Conservation (phyloP, 2,888 invertebrate genomes). For the Resseliella maxima region DNA sequence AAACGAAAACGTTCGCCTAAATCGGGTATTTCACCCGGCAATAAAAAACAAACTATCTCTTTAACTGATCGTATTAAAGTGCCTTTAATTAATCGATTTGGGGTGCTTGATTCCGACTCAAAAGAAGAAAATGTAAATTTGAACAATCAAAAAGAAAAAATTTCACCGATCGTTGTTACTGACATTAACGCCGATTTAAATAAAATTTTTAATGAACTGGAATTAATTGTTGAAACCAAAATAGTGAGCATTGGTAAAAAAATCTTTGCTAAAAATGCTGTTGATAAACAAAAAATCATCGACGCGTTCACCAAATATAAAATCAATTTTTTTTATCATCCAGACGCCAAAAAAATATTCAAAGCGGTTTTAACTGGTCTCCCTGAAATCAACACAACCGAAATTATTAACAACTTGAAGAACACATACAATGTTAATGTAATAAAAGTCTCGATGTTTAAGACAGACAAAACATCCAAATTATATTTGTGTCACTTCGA, state of each 20-base stretch:
- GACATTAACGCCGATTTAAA: not conserved
- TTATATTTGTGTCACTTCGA: not conserved
- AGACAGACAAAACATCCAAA: not conserved
- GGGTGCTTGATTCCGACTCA: not conserved
- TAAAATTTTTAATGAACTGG: not conserved
- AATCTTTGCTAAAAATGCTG: not conserved
- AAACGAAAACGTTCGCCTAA: too few relatives aligned
- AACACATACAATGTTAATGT: not conserved
- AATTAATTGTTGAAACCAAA: not conserved
- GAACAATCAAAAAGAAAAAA: not conserved
- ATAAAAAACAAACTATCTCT: too few relatives aligned
- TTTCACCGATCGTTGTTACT: not conserved
- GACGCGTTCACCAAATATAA: not conserved
- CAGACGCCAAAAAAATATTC: not conserved
- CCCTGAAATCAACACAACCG: not conserved
- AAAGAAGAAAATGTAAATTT: not conserved
- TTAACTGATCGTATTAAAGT: too few relatives aligned
- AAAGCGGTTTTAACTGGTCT: not conserved
- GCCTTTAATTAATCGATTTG: not conserved
- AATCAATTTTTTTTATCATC: not conserved
- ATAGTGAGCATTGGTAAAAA: not conserved
- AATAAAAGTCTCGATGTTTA: not conserved
- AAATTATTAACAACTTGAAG: not conserved
- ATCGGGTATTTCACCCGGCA: too few relatives aligned
- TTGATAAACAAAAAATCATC: not conserved